A percentile compares a stretch with the other conserved stretches of the same genome.
Evolutionary conservation across 2,888 invertebrate genomes (phyloP).

Genomic region (Athripsodes cinereus): DNA sequence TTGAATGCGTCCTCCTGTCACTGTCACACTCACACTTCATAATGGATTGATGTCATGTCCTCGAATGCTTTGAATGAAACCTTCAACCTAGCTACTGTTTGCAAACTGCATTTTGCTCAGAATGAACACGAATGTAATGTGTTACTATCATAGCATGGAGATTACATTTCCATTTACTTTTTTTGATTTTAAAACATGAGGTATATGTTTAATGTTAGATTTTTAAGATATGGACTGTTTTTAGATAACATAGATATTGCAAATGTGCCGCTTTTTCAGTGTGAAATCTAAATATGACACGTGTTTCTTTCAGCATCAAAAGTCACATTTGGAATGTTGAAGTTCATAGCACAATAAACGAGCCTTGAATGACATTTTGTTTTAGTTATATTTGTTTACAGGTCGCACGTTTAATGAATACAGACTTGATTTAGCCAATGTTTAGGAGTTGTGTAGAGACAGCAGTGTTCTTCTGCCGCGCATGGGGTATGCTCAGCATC

Average conservation of each 20-base stretch:
- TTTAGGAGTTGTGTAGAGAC: slow-evolving; percentile 25
- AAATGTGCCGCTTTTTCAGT: slow-evolving; percentile 24
- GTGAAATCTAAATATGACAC: slow-evolving; percentile 12
- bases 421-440: slow-evolving; percentile 20
- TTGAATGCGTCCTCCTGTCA: slow-evolving; percentile 23
- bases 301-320: slow-evolving; percentile 15
- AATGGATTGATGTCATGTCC: slow-evolving; percentile 21
- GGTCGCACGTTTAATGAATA: slow-evolving; percentile 25
- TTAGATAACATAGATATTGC: slow-evolving; percentile 14
- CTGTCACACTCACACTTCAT: slow-evolving; percentile 20
- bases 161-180: slow-evolving; percentile 9
- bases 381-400: slow-evolving; percentile 23
- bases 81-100: slow-evolving; percentile 15
- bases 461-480: slow-evolving; percentile 18
- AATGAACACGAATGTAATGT: slow-evolving; percentile 25
- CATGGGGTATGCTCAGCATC: slow-evolving; percentile 25
- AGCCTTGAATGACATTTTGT: slow-evolving; percentile 20
- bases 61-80: slow-evolving; percentile 23
- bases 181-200: slow-evolving; percentile 17
- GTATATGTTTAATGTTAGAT: slow-evolving; percentile 21
- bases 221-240: slow-evolving; percentile 11
- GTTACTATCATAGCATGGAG: slow-evolving; percentile 28
- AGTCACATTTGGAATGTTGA: slow-evolving; percentile 10
- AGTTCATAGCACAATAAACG: slow-evolving; percentile 17
- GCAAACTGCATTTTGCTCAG: slow-evolving; percentile 26